Percentiles rank a stretch among this genome's conserved stretches.
Evolutionary conservation across 2,797 vertebrate species (phyloP).

Genomic region (Uromys caudimaculatus): DNA sequence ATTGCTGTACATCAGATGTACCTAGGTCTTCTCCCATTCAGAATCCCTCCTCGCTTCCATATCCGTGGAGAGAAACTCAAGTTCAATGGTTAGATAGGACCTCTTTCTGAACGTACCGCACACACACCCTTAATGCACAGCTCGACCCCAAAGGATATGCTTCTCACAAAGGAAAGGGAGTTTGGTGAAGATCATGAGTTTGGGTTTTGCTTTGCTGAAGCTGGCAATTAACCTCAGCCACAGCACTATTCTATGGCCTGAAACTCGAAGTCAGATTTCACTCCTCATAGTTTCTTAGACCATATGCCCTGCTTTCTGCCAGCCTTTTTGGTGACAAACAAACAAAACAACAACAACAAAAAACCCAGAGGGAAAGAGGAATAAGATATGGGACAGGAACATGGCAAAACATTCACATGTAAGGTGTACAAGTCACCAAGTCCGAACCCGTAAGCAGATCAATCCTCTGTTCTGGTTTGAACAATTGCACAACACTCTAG

Average conservation of each 20-base stretch:
- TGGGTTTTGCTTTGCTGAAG: slow-evolving; percentile 65
- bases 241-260: slow-evolving; percentile 56
- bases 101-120: background rate
- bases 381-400: slow-evolving; percentile 40
- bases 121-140: background rate
- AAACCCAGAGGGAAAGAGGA: slow-evolving; percentile 75
- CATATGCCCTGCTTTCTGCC: slow-evolving; percentile 56
- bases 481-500: slow-evolving; percentile 81
- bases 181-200: slow-evolving; percentile 2
- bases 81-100: background rate
- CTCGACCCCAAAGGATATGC: background rate
- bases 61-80: background rate
- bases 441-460: slow-evolving; percentile 83
- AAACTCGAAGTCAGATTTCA: slow-evolving; percentile 89
- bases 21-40: background rate
- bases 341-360: background rate
- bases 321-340: slow-evolving; percentile 79
- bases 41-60: background rate
- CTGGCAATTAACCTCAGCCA: slow-evolving; percentile 70
- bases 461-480: slow-evolving; percentile 75
- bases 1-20: background rate
- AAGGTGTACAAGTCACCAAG: slow-evolving; percentile 84
- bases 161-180: background rate
- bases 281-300: slow-evolving; percentile 88
- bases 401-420: slow-evolving; percentile 86